phyloP scores from a whole-genome alignment of 2,797 vertebrate species.

The Synanceia verrucosa region DNA sequence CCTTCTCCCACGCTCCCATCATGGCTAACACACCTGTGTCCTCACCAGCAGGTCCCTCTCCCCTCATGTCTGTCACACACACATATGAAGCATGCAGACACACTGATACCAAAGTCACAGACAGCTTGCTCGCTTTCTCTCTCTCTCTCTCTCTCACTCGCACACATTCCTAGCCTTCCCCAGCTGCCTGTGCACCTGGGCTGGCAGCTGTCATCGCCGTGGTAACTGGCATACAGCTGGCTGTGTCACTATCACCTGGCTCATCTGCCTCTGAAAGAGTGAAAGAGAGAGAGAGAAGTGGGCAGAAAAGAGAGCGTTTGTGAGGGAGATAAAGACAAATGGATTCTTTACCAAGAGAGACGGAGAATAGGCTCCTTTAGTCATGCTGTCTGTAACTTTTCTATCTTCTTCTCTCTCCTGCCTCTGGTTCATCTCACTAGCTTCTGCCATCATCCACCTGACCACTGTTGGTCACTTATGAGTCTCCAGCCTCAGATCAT shows the following conservation, averaged over 20 bases:
- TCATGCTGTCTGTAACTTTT: background rate
- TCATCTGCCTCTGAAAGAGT: conserved; percentile 69
- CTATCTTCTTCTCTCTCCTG: background rate
- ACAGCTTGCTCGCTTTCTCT: conserved; percentile 10
- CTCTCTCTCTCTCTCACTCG: conserved; percentile 1
- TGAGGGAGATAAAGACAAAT: conserved; percentile 1
- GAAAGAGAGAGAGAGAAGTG: conserved; percentile 31
- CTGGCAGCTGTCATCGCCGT: conserved; percentile 75
- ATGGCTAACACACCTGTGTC: conserved; percentile 71
- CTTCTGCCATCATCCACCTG: background rate
- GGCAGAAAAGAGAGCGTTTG: conserved; percentile 12
- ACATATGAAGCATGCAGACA: conserved; percentile 31
- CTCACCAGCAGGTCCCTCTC: conserved; percentile 35
- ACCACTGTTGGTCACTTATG: background rate
- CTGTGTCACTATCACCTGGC: conserved; percentile 73
- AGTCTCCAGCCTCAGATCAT: background rate
- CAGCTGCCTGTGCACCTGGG: conserved; percentile 80
- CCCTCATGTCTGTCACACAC: conserved; percentile 29
- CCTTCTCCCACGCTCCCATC: conserved; percentile 66
- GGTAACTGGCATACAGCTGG: conserved; percentile 79
- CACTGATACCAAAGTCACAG: conserved; percentile 55
- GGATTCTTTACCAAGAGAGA: background rate
- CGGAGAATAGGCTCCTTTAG: no score
- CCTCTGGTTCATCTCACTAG: background rate
- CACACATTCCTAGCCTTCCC: conserved; percentile 66